Base-by-base conservation (phyloP, 35 echinoderm and acorn worm genomes). In the Chiridota heheva region DNA sequence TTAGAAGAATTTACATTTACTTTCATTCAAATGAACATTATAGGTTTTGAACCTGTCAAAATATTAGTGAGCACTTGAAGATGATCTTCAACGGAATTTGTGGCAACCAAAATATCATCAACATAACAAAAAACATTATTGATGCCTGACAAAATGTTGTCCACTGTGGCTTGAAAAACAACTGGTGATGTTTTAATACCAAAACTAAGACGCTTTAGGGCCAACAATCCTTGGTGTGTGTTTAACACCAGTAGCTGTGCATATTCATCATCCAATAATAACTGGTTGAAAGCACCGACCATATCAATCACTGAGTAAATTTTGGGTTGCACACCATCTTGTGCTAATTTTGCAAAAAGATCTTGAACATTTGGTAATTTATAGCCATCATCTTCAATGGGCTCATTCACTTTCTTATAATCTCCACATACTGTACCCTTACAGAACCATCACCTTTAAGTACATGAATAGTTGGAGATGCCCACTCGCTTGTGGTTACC, bases 231-330 rank as follows among this genome's bases (percentile, higher is more conserved):
- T 24, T 81, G 43, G 26, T 81, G 77, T 4, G 77, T 81, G 30
- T 81, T 81, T 45, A 67, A 33, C 28, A 66, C 58, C 16, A 65
- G 26, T 17, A 81, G 66, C 39, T 81, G 57, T 7, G 59, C 57
- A 1, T 36, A 81, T 29, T 75, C 71, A 2, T 26, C 24, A 27
- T 75, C 71, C 7, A 64, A 15, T 8, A 4, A 42, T 17, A 64
- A 46, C 36, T 64, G 58, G 38, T 81, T 63, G 25, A 81, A 81
- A 1, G 77, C 77, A 66, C 58, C 58, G 1, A 40, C 36, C 6
- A 81, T 33, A 81, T 81, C 77, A 39, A 81, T 41, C 26, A 81
- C 77, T 8, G 77, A 81, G 44, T 81, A 81, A 10, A 81, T 60
- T 63, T 63, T 37, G 4, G 58, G 73, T 64, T 81, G 77, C 8